phyloP scores from a whole-genome alignment of 2,797 vertebrate species.

The Chelon labrosus region DNA sequence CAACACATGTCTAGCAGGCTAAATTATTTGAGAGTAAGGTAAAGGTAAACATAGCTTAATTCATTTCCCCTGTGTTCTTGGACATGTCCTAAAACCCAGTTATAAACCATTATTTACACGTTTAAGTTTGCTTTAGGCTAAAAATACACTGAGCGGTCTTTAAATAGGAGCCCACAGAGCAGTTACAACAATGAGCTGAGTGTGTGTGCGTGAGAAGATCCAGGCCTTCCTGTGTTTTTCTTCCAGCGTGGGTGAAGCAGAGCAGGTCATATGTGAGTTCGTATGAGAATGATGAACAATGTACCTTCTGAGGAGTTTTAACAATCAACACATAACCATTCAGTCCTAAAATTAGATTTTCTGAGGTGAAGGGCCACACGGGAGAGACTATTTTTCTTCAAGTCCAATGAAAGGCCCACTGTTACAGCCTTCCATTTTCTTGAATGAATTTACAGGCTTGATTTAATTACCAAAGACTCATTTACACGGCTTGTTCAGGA shows the following conservation, averaged over 20 bases:
- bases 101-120: conserved; percentile 28
- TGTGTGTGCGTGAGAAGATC: conserved; percentile 41
- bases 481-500: background rate
- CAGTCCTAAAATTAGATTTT: conserved; percentile 12
- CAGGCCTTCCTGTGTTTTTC: conserved; percentile 44
- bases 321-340: background rate
- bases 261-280: conserved; percentile 21
- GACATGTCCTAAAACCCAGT: conserved; percentile 2
- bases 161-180: conserved; percentile 36
- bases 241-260: conserved; percentile 34
- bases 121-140: conserved; percentile 13
- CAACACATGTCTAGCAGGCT: background rate
- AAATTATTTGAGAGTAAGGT: background rate
- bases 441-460: background rate
- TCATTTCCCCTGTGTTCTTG: conserved; percentile 1
- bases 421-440: background rate
- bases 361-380: background rate
- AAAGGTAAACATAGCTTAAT: background rate
- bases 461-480: background rate
- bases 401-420: background rate
- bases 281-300: conserved; percentile 13
- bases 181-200: conserved; percentile 40
- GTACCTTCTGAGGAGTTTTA: conserved; percentile 1
- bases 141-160: conserved; percentile 21
- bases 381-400: conserved; percentile 1